Percentiles rank a stretch among this genome's conserved stretches.
Conservation (phyloP, 2,888 invertebrate species). For the Morpho helenor region DNA sequence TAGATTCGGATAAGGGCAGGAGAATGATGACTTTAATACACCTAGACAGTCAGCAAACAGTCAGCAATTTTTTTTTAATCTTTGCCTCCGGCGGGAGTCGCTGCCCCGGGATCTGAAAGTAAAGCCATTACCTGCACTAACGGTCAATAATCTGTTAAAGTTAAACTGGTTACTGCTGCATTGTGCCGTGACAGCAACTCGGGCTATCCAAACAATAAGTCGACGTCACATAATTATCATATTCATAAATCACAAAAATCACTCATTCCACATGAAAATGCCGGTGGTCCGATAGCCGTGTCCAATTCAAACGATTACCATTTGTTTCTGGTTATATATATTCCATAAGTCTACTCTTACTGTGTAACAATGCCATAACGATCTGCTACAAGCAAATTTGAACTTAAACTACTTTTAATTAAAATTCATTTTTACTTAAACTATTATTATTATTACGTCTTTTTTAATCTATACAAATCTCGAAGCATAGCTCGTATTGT, state of each 20-base stretch:
- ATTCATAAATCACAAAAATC: conserved; percentile 24
- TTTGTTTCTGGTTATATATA: conserved; percentile 51
- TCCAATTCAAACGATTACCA: conserved; percentile 55
- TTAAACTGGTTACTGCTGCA: background rate
- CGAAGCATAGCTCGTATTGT: conserved; percentile 1
- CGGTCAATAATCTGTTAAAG: background rate
- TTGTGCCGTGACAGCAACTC: conserved; percentile 6
- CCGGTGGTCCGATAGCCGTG: conserved; percentile 40
- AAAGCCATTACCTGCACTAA: too few species aligned
- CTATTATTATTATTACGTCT: background rate
- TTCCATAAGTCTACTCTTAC: conserved; percentile 6
- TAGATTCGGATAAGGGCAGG: too few species aligned
- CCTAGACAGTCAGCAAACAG: too few species aligned
- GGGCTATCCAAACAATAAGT: conserved; percentile 1
- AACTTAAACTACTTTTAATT: conserved; percentile 29
- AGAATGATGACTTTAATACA: too few species aligned
- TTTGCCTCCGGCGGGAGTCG: too few species aligned
- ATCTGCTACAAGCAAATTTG: conserved; percentile 1
- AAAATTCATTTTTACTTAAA: conserved; percentile 17
- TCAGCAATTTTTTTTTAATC: too few species aligned
- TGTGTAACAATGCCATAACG: conserved; percentile 4
- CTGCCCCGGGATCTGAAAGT: too few species aligned
- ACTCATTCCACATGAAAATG: conserved; percentile 10
- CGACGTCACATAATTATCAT: conserved; percentile 19
- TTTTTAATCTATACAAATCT: background rate